Conservation (phyloP, 2,113 vertebrate genomes). For the Himantopus leucocephalus region DNA sequence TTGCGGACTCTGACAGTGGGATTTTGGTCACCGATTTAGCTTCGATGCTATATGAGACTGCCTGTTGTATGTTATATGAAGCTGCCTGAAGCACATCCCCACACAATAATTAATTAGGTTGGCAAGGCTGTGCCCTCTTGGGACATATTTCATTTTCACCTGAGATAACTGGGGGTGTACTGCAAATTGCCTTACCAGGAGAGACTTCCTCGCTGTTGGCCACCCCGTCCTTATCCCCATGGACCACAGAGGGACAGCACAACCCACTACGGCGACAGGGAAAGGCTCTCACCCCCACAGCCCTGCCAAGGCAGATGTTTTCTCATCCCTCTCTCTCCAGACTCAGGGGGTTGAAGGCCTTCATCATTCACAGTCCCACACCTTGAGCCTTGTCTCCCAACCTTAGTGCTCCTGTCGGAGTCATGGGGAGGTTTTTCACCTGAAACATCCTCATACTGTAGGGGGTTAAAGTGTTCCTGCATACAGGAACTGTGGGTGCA, state of each 20-base stretch:
- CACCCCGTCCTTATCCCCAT: background rate
- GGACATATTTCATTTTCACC: background rate
- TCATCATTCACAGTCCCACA: background rate
- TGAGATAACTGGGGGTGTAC: background rate
- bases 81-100: background rate
- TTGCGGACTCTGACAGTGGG: background rate
- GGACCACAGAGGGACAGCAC: background rate
- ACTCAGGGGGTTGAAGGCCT: background rate
- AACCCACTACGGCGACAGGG: background rate
- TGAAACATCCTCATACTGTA: background rate
- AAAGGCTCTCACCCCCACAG: background rate
- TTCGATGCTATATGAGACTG: background rate
- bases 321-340: background rate
- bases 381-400: background rate
- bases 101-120: background rate
- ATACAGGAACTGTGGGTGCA: background rate
- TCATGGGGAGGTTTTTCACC: background rate
- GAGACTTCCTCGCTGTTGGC: background rate
- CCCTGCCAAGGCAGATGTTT: background rate
- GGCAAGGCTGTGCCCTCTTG: background rate
- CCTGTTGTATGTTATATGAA: background rate
- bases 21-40: background rate
- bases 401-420: accelerated
- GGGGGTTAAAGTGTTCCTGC: background rate
- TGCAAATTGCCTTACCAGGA: background rate